These are phyloP conservation scores for Camponotus fellah DNA, from an alignment of 2,888 invertebrate genomes.

Conservation along the genomic window DNA sequence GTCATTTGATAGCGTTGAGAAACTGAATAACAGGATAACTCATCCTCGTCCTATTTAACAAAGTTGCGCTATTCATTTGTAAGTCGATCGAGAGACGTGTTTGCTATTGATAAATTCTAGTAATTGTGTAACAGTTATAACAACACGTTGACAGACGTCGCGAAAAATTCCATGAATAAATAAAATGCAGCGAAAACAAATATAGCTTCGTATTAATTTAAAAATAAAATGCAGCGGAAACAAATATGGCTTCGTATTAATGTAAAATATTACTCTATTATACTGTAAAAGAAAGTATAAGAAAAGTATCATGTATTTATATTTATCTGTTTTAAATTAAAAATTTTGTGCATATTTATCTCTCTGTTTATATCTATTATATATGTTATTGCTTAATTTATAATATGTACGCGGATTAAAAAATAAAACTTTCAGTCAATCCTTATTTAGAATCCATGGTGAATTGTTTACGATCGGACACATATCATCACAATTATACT, in stretches of 20 bases:
- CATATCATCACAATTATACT: not conserved
- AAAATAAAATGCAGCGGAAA: conserved; percentile 5
- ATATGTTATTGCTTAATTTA: not conserved
- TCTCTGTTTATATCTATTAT: not conserved
- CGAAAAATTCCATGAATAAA: not conserved
- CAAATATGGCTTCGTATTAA: not conserved
- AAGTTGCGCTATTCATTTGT: conserved; percentile 46
- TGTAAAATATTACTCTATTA: not conserved
- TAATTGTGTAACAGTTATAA: not conserved
- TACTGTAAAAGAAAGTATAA: not conserved
- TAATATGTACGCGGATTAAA: not conserved
- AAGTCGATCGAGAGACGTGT: conserved; percentile 39
- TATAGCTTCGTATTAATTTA: not conserved
- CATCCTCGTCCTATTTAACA: conserved; percentile 39
- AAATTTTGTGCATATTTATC: not conserved
- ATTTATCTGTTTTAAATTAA: not conserved
- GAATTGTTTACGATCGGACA: conserved; percentile 10
- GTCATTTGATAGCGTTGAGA: conserved; percentile 42
- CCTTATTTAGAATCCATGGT: not conserved
- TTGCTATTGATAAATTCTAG: conserved; percentile 30
- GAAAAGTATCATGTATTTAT: not conserved
- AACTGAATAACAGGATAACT: conserved; percentile 44
- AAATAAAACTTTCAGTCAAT: not conserved
- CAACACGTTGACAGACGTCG: not conserved
- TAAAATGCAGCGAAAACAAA: not conserved